Conservation (phyloP, 1,140 invertebrate genomes). For the Philotrypesis tridentata region DNA sequence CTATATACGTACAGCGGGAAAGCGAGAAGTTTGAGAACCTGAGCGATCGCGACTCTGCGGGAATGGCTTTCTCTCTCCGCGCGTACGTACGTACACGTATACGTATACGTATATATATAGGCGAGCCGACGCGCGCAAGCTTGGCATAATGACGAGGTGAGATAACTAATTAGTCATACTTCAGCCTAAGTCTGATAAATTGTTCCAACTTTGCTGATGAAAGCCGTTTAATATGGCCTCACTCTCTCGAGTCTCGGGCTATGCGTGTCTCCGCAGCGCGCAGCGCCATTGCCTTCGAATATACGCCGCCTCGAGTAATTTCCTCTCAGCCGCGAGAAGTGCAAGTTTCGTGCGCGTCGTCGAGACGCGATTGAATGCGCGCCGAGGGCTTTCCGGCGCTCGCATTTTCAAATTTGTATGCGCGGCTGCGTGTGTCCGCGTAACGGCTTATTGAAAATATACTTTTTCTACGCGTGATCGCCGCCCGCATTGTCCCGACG, state of each 20-base stretch:
- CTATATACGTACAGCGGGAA: slow-evolving; percentile 14
- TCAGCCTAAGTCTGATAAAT: slow-evolving; percentile 66
- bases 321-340: slow-evolving; percentile 43
- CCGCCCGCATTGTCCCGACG: no score
- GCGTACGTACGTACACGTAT: no score
- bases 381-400: slow-evolving; percentile 30
- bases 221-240: slow-evolving; percentile 65
- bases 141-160: slow-evolving; percentile 61
- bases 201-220: slow-evolving; percentile 66
- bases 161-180: slow-evolving; percentile 69
- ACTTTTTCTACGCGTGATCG: no score
- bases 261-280: neutral
- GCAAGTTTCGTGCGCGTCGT: slow-evolving; percentile 57
- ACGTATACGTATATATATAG: no score
- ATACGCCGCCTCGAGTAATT: slow-evolving; percentile 55
- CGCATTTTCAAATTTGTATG: neutral
- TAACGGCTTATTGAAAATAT: no score
- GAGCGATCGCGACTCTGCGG: neutral
- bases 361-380: slow-evolving; percentile 58
- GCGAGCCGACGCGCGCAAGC: slow-evolving; percentile 51
- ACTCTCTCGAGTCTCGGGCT: neutral
- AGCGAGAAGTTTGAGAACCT: neutral
- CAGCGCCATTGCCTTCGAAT: slow-evolving; percentile 9
- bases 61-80: neutral
- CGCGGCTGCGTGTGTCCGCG: no score